Evolutionary conservation across 2,888 invertebrate genomes (phyloP).

Genomic region (Synergus gifuensis): DNA sequence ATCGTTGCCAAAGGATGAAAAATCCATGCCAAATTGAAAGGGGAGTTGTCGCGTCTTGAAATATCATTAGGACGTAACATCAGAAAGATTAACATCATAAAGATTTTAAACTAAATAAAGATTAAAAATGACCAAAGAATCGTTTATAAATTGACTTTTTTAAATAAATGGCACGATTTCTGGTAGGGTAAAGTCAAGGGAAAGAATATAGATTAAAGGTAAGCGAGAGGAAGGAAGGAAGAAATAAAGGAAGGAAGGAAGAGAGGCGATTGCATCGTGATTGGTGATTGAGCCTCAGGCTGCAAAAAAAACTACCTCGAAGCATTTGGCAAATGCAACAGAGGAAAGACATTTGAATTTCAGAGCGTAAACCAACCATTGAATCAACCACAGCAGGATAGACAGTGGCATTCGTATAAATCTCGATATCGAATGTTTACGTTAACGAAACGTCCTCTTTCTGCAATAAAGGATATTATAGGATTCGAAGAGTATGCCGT

Average conservation of each 20-base stretch:
- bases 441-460: neutral
- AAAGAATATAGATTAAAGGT: neutral
- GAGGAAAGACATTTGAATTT: conserved; percentile 59
- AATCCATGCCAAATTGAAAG: neutral
- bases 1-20: neutral
- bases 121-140: neutral
- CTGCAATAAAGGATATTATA: neutral
- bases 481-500: neutral
- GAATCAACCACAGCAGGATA: conserved; percentile 36
- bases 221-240: conserved; percentile 12
- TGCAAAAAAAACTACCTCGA: conserved; percentile 43
- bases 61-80: no score
- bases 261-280: conserved; percentile 46
- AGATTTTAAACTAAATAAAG: neutral
- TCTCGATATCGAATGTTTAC: neutral
- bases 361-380: conserved; percentile 47
- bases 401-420: conserved; percentile 3
- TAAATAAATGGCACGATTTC: neutral
- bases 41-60: neutral
- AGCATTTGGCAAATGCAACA: conserved; percentile 49
- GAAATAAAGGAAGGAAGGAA: neutral
- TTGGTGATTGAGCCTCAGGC: conserved; percentile 56
- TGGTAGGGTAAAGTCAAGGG: neutral
- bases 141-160: neutral
- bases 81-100: neutral